Conservation (phyloP, 2,888 invertebrate genomes). For the Tachina fera region DNA sequence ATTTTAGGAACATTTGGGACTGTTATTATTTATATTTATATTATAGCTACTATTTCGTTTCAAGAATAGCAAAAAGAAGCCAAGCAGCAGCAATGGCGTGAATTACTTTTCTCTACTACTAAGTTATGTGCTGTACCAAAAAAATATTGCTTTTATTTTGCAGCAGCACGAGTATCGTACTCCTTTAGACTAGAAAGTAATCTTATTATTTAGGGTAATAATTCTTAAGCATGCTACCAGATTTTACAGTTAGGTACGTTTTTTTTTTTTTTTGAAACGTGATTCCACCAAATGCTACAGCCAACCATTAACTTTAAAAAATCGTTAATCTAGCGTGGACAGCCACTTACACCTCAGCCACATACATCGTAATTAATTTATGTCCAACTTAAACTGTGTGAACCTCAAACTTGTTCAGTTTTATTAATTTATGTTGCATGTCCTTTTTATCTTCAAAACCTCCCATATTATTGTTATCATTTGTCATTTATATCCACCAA, state of each 20-base stretch:
- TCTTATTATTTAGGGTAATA: neutral
- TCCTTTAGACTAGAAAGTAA: neutral
- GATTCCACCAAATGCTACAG: neutral
- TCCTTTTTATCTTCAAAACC: neutral
- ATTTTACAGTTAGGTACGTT: neutral
- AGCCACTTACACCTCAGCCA: neutral
- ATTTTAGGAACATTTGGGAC: neutral
- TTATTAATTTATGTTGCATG: constrained; percentile 1
- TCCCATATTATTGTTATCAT: neutral
- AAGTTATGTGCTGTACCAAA: neutral
- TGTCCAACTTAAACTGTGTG: constrained; percentile 12
- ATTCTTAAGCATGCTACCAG: constrained; percentile 23
- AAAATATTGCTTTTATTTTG: neutral
- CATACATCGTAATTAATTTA: neutral
- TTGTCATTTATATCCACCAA: constrained; percentile 4
- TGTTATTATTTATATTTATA: constrained; percentile 13
- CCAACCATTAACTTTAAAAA: neutral
- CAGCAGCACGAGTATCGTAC: neutral
- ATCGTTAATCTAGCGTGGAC: neutral
- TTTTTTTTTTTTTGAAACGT: neutral
- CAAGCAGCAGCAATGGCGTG: too few relatives aligned
- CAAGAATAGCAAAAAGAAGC: too few relatives aligned
- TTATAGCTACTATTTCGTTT: neutral
- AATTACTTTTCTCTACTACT: too few relatives aligned
- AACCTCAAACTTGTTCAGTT: neutral